Base-by-base conservation (phyloP, 1,140 invertebrate genomes). In the Andrena cerasifolii region DNA sequence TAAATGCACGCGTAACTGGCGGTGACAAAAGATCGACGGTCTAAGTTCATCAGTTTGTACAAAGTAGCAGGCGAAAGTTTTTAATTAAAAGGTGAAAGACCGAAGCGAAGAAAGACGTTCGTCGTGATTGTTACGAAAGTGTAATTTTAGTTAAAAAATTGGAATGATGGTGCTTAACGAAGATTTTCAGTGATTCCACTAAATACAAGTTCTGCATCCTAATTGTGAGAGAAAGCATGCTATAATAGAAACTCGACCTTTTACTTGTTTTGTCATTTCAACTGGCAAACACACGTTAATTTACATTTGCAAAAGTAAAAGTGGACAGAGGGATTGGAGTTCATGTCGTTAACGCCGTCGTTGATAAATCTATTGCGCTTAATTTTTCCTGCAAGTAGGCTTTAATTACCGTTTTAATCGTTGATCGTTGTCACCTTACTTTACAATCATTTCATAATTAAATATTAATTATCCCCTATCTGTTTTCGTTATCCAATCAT, bases 141-240 rank as follows among this genome's bases (percentile, higher is more conserved):
- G 10, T 7, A 16, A 21, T 31, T 56, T 70, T 33, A 21, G 36
- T 31, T 63, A 80, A 65, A 65, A 65, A 78, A 45, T 56, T 78
- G 33, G 51, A 53, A 45, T 18, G 73, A 36, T 49, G 7, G 16
- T 7, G 26, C 36, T 75, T 80, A 80, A 82, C 56, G 49, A 75
- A 43, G 12, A 58, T 63, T 75, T 80, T 80, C 24, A 74, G 66
- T 45, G 36, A 31, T 62, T 59, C 54, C 6, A 26, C 58, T 80
- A 75, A 76, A 68, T 68, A 51, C 26, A 8, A 36, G 59, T 65
- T 80, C 61, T 76, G 24, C 43, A 43, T 28, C 43, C 49, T 49
- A 68, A 82, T 82, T 75, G 36, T 33, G 36, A 70, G 80, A 80
- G 78, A 82, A 82, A 82, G 63, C 51, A 80, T 26, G 63, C 24